Percentiles rank a stretch among this genome's conserved stretches.
These are phyloP conservation scores for Athripsodes cinereus DNA, from an alignment of 2,888 invertebrate genomes.

Conservation along the genomic window DNA sequence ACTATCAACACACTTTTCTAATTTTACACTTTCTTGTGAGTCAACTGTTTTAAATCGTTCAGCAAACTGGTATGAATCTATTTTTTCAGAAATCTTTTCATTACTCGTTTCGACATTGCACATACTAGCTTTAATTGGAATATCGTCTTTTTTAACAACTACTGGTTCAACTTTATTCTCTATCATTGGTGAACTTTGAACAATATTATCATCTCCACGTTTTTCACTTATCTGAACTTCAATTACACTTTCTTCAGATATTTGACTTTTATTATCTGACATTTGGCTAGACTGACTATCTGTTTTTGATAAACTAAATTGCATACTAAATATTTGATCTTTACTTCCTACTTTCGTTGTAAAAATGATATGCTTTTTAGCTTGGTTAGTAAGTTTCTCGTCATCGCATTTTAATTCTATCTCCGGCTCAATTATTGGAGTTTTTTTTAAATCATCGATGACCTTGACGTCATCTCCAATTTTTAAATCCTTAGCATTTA, in stretches of 20 bases:
- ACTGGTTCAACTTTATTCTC: constrained; percentile 24
- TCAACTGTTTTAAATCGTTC: constrained; percentile 9
- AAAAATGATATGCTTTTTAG: constrained; percentile 52
- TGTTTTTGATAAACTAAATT: constrained; percentile 58
- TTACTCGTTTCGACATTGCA: no score
- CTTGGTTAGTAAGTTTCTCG: constrained; percentile 31
- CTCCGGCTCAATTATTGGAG: constrained; percentile 14
- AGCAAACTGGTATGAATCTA: neutral
- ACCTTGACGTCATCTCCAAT: constrained; percentile 5
- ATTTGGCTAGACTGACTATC: constrained; percentile 58
- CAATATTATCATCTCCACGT: constrained; percentile 14
- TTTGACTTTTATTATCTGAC: constrained; percentile 36
- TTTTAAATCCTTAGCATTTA: constrained; percentile 11
- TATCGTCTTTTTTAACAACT: neutral
- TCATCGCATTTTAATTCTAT: constrained; percentile 12
- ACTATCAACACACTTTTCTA: constrained; percentile 16
- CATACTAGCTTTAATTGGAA: constrained; percentile 30
- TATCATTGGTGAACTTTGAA: constrained; percentile 15
- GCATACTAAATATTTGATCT: constrained; percentile 63
- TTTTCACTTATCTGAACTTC: constrained; percentile 24
- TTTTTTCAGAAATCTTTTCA: neutral
- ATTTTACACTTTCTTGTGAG: constrained; percentile 20
- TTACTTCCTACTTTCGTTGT: constrained; percentile 62
- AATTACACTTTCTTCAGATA: constrained; percentile 27
- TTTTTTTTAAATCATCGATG: constrained; percentile 12